phyloP scores from a whole-genome alignment of 1,140 invertebrate genomes.

The Platorchestia sp. region DNA sequence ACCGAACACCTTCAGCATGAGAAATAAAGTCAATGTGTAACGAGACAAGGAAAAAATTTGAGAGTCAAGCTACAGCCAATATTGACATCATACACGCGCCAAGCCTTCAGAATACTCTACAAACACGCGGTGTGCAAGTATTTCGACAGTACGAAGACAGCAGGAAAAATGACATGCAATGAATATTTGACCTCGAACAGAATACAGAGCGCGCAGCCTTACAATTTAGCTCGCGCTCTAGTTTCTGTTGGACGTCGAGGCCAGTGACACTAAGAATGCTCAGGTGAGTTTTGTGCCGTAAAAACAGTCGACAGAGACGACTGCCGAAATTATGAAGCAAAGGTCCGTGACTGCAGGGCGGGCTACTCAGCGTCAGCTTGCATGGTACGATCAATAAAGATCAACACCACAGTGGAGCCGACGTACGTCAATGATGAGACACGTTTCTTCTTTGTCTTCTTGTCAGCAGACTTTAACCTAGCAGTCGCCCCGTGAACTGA shows the following conservation, averaged over 20 bases:
- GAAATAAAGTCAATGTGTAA: background rate
- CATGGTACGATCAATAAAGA: slow-evolving; percentile 32
- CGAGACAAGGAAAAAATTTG: too few relatives aligned
- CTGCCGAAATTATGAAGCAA: background rate
- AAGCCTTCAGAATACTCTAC: background rate
- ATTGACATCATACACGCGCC: too few relatives aligned
- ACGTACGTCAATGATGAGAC: slow-evolving; percentile 18
- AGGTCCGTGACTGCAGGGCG: slow-evolving; percentile 3
- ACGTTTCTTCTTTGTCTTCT: slow-evolving; percentile 23
- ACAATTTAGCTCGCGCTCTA: background rate
- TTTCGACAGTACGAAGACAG: background rate
- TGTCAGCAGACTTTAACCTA: slow-evolving; percentile 17
- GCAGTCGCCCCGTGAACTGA: background rate
- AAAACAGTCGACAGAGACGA: background rate
- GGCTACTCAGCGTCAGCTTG: background rate
- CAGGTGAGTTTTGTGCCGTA: background rate
- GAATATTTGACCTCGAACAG: background rate
- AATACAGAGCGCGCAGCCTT: background rate
- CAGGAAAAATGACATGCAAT: background rate
- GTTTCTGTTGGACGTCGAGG: background rate
- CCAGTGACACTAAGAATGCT: background rate
- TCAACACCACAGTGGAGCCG: background rate
- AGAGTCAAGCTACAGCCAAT: too few relatives aligned
- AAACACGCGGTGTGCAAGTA: background rate
- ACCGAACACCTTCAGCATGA: background rate